These are phyloP conservation scores for Nasonia longicornis DNA, from an alignment of 1,140 invertebrate species.

Conservation along the genomic window DNA sequence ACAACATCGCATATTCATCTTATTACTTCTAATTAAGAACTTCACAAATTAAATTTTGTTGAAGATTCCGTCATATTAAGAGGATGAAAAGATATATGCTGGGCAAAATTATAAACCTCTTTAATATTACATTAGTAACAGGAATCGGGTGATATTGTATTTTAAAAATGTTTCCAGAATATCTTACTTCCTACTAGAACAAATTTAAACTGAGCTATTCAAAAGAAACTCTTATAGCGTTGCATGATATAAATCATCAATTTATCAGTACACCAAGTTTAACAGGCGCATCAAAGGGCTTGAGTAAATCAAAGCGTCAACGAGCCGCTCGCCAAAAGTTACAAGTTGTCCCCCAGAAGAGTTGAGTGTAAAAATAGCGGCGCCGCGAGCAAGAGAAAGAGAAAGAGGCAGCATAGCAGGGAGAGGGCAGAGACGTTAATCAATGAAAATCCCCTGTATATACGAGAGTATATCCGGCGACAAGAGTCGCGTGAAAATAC, in stretches of 20 bases:
- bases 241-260: slow-evolving; percentile 39
- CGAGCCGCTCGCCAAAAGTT: slow-evolving; percentile 24
- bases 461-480: slow-evolving; percentile 4
- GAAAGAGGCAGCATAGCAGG: too few relatives aligned
- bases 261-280: slow-evolving; percentile 39
- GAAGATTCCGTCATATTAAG: not conserved
- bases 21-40: not conserved
- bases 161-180: not conserved
- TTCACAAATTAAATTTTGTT: not conserved
- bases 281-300: slow-evolving; percentile 35
- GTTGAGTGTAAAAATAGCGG: slow-evolving; percentile 38
- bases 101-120: not conserved
- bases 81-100: not conserved
- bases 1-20: not conserved
- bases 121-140: too few relatives aligned
- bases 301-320: slow-evolving; percentile 46
- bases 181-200: not conserved
- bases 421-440: slow-evolving; percentile 26
- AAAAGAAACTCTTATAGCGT: not conserved
- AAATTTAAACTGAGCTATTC: not conserved
- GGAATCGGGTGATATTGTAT: too few relatives aligned
- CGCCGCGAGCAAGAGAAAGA: not conserved
- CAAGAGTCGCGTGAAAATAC: slow-evolving; percentile 18
- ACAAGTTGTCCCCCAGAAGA: slow-evolving; percentile 15
- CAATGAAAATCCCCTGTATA: slow-evolving; percentile 44